phyloP scores from a whole-genome alignment of 1,140 invertebrate species.

The Cyphomyrmex costatus region DNA sequence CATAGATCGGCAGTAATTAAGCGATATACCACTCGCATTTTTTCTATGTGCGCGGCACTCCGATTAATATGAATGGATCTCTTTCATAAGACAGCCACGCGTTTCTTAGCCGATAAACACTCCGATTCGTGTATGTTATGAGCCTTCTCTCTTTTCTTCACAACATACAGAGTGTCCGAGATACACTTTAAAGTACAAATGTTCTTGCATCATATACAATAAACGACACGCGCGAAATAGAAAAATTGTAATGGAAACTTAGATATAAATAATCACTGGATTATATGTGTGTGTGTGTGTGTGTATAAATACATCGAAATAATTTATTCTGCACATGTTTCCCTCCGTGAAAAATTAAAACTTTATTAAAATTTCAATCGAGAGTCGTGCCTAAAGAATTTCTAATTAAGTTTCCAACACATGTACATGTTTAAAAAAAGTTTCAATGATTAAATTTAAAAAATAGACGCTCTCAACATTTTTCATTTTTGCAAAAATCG shows the following conservation, averaged over 20 bases:
- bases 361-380: not conserved
- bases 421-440: not conserved
- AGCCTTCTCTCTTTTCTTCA: not conserved
- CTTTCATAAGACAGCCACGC: constrained; percentile 71
- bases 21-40: constrained; percentile 72
- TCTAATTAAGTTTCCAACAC: not conserved
- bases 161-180: not conserved
- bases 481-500: no score
- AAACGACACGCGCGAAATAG: not conserved
- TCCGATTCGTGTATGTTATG: constrained; percentile 45
- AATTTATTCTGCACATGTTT: not conserved
- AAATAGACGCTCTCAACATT: not conserved
- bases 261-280: not conserved
- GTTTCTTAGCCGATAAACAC: constrained; percentile 58
- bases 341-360: not conserved
- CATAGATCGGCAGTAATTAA: constrained; percentile 68
- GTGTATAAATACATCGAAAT: not conserved
- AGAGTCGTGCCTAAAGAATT: not conserved
- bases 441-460: not conserved
- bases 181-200: not conserved
- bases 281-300: not conserved
- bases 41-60: constrained; percentile 44
- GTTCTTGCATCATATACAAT: not conserved
- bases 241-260: not conserved
- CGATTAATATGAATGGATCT: constrained; percentile 70